Conservation (phyloP, 2,113 vertebrate genomes). For the Psammodynastes pulverulentus region DNA sequence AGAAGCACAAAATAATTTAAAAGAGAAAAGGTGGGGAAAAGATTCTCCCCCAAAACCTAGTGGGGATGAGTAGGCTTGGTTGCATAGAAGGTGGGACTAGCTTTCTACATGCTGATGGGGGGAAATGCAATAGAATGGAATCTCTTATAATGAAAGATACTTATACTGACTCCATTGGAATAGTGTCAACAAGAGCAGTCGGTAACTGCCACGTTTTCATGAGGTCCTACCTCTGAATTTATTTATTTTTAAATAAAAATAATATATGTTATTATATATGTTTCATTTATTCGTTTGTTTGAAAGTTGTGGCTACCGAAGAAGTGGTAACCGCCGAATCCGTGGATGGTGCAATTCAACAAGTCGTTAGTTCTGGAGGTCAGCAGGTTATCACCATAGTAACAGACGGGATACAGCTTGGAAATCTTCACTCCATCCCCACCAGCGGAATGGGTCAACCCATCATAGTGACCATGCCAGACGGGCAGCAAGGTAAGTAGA, state of each 20-base stretch:
- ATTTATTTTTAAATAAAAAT: too few relatives aligned
- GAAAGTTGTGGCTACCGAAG: conserved; percentile 82
- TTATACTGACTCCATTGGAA: not conserved
- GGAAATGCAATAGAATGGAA: not conserved
- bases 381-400: conserved; percentile 89
- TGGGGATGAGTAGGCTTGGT: not conserved
- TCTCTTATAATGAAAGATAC: not conserved
- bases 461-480: conserved; percentile 90
- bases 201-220: not conserved
- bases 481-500: conserved; percentile 82
- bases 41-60: not conserved
- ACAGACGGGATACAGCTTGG: conserved; percentile 86
- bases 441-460: conserved; percentile 81
- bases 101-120: not conserved
- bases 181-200: not conserved
- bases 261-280: too few relatives aligned
- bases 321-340: conserved; percentile 84
- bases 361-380: conserved; percentile 85
- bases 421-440: conserved; percentile 81
- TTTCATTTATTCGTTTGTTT: conserved; percentile 3
- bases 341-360: conserved; percentile 88
- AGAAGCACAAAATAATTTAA: not conserved
- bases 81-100: not conserved
- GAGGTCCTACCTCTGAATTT: not conserved
- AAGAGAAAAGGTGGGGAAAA: not conserved